phyloP scores from a whole-genome alignment of 2,113 vertebrate species.

The Phocoena sinus region DNA sequence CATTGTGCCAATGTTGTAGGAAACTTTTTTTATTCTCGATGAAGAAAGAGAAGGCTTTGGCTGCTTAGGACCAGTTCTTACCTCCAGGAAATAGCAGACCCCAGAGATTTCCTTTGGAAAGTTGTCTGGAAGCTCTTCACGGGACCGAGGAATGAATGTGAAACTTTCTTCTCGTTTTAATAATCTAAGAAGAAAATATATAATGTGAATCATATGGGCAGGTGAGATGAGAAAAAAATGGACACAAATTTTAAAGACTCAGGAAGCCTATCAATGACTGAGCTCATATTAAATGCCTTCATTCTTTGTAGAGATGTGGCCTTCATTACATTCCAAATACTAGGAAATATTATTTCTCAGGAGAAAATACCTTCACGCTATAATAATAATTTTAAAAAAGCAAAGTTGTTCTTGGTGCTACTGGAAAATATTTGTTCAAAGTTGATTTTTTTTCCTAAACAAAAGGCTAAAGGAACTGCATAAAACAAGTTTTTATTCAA shows the following conservation, averaged over 20 bases:
- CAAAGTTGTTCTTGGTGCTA: neutral
- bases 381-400: no score
- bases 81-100: conserved; percentile 98
- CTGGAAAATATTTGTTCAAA: neutral
- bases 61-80: conserved; percentile 89
- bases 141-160: conserved; percentile 94
- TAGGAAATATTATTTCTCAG: neutral
- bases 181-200: conserved; percentile 81
- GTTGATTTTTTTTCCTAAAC: neutral
- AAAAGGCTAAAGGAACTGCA: neutral
- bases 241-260: neutral
- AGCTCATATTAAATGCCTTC: fast-evolving
- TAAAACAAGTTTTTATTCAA: neutral
- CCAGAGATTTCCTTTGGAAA: conserved; percentile 98
- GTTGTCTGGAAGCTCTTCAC: conserved; percentile 97
- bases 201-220: neutral
- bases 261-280: neutral
- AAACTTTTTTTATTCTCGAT: conserved; percentile 93
- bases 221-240: neutral
- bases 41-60: conserved; percentile 88
- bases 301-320: neutral
- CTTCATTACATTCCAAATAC: neutral
- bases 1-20: conserved; percentile 99
- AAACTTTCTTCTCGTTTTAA: conserved; percentile 95
- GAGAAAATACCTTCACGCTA: neutral